Conservation (phyloP, 2,797 vertebrate genomes). For the Micromesistius poutassou region DNA sequence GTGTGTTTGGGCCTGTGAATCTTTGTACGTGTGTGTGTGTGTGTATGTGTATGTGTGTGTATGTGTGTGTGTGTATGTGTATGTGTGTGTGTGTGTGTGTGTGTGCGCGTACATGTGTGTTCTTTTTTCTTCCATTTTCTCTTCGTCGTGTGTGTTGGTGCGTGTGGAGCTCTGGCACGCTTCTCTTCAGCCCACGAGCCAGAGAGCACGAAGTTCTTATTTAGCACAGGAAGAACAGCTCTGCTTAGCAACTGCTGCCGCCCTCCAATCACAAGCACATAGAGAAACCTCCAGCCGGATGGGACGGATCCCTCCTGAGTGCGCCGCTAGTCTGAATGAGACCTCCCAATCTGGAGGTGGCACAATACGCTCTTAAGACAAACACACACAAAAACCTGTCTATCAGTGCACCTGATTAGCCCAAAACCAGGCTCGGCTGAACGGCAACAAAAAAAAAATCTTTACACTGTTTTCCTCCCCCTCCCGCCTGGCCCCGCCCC, state of each 20-base stretch:
- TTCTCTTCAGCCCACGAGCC: slow-evolving; percentile 74
- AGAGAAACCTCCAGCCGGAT: slow-evolving; percentile 64
- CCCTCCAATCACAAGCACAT: slow-evolving; percentile 76
- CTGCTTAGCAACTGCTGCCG: slow-evolving; percentile 79
- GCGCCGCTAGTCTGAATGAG: slow-evolving; percentile 56
- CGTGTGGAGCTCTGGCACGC: slow-evolving; percentile 49
- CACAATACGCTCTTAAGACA: slow-evolving; percentile 26
- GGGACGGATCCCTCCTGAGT: slow-evolving; percentile 56
- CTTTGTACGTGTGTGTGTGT: slow-evolving; percentile 23
- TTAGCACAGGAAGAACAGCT: slow-evolving; percentile 81
- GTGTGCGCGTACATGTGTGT: slow-evolving; percentile 30
- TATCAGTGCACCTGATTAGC: not conserved
- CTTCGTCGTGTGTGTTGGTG: slow-evolving; percentile 4
- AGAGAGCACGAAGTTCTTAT: slow-evolving; percentile 79
- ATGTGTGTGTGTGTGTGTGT: slow-evolving; percentile 32
- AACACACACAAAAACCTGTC: slow-evolving; percentile 3
- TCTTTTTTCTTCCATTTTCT: not conserved
- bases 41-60: slow-evolving; percentile 30
- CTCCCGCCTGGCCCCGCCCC: too few relatives aligned
- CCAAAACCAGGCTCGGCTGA: not conserved
- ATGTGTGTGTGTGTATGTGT: slow-evolving; percentile 27
- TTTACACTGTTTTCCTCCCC: too few relatives aligned
- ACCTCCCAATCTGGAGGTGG: slow-evolving; percentile 52
- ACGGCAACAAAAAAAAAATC: not conserved
- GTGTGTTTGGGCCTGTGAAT: slow-evolving; percentile 54